Percentiles rank a stretch among this genome's conserved stretches.
phyloP scores from a whole-genome alignment of 1,140 invertebrate genomes.

The Varroa destructor region DNA sequence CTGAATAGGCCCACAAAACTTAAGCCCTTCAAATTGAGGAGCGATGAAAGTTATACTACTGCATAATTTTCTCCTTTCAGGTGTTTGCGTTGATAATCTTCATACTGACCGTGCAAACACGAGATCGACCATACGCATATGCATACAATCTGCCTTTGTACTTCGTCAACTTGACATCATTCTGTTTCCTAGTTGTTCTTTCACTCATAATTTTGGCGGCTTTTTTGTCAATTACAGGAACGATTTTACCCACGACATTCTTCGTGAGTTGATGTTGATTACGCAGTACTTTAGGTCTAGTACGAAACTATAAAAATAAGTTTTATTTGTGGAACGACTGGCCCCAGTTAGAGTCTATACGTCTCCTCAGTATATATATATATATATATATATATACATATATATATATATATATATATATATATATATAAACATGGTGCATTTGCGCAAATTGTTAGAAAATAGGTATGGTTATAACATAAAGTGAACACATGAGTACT shows the following conservation, averaged over 20 bases:
- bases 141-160: slow-evolving; percentile 9
- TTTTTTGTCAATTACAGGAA: slow-evolving; percentile 3
- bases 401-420: background rate
- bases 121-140: background rate
- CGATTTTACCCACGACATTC: slow-evolving; percentile 15
- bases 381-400: background rate
- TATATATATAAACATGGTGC: background rate
- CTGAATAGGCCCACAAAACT: background rate
- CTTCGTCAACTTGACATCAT: slow-evolving; percentile 22
- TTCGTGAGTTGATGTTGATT: slow-evolving; percentile 7
- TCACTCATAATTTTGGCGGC: slow-evolving; percentile 9
- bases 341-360: too few species aligned
- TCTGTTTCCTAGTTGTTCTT: background rate
- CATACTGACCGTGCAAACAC: slow-evolving; percentile 17
- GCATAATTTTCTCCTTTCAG: background rate
- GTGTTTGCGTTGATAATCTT: slow-evolving; percentile 22
- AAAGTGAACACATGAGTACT: too few species aligned
- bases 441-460: background rate
- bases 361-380: background rate
- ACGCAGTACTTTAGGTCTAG: background rate
- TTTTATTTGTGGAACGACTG: too few species aligned
- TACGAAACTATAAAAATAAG: too few species aligned
- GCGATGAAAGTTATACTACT: background rate
- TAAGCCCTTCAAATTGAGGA: background rate
- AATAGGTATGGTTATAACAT: too few species aligned